Percentiles rank a stretch among this genome's conserved stretches.
Evolutionary conservation across 2,888 invertebrate genomes (phyloP).

Genomic region (Theristus sp.): DNA sequence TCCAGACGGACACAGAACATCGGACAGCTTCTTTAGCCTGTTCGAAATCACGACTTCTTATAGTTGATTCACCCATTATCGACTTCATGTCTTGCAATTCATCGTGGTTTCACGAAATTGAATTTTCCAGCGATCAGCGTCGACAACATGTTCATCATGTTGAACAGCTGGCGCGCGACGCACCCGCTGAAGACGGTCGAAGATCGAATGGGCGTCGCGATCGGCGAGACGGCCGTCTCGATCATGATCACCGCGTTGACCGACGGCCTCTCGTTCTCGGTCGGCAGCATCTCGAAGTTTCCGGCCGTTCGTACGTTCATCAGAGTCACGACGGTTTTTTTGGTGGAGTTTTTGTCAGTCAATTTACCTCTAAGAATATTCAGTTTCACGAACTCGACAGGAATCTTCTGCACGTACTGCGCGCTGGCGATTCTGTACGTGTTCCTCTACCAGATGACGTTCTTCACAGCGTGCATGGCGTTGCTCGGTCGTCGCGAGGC

Average conservation of each 20-base stretch:
- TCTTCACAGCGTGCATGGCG: slow-evolving; percentile 75
- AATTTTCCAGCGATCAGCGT: slow-evolving; percentile 61
- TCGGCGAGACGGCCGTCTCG: slow-evolving; percentile 80
- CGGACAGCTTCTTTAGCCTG: no score
- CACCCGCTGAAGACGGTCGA: slow-evolving; percentile 49
- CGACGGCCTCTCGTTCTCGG: slow-evolving; percentile 64
- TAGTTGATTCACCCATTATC: no score
- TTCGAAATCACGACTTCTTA: no score
- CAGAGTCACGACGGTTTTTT: background rate
- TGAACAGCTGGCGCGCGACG: slow-evolving; percentile 77
- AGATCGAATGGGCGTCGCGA: slow-evolving; percentile 62
- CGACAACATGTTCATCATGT: slow-evolving; percentile 84
- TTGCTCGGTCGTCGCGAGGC: slow-evolving; percentile 71
- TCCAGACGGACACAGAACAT: no score
- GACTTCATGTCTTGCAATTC: no score
- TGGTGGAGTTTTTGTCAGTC: background rate
- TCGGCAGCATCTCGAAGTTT: slow-evolving; percentile 75
- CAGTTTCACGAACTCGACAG: slow-evolving; percentile 10
- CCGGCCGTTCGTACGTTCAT: slow-evolving; percentile 53
- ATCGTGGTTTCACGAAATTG: background rate
- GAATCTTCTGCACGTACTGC: slow-evolving; percentile 82
- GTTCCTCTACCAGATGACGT: slow-evolving; percentile 74
- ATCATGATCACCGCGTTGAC: slow-evolving; percentile 82
- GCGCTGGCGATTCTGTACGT: slow-evolving; percentile 74
- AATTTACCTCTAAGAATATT: background rate